Base-by-base conservation (phyloP, 2,113 vertebrate species). In the Crocuta crocuta region DNA sequence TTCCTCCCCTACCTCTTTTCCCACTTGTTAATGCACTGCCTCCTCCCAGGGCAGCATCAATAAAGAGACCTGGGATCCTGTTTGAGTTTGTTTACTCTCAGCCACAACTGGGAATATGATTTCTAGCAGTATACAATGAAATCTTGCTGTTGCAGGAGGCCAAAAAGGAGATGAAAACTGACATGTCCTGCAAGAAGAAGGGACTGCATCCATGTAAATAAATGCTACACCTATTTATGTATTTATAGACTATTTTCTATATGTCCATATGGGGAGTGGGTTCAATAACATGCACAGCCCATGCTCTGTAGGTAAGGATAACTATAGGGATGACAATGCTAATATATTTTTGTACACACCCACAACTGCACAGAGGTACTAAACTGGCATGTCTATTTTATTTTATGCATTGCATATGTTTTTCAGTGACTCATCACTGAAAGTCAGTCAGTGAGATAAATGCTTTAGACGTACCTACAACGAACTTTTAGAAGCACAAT, bases 401-500 rank as follows among this genome's bases (percentile, higher is more conserved):
- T 95, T 95, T 78, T 83, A 50, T 70, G 70, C 26, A 63, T 76
- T 70, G 70, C 26, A 63, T 76, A 88, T 89, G 24, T 88, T 94
- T 94, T 83, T 39, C 48, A 92, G 43, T 79, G 91, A 89, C 84
- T 96, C 76, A 94, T 95, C 71, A 95, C 74, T 90, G 85, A 94
- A 80, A 91, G 61, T 92, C 65, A 89, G 16, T 50, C 76, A 70
- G 7, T 89, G 68, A 95, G 31, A 90, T 95, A 76, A 93, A 80
- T 95, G 33, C 95, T 95, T 97, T 84, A 95, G 35, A 84, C 83
- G 79, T 93, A 90, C 84, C 58, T 97, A 33, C 24, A 93, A 24
- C n/a, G 91, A 93, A 93, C 71, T 63, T 21, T 58, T 66, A 95
- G 70, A 89, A 63, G 26, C 16, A 35, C 21, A 85, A 16, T 97